Conservation (phyloP, 2,888 invertebrate species). For the Brenthis daphne region DNA sequence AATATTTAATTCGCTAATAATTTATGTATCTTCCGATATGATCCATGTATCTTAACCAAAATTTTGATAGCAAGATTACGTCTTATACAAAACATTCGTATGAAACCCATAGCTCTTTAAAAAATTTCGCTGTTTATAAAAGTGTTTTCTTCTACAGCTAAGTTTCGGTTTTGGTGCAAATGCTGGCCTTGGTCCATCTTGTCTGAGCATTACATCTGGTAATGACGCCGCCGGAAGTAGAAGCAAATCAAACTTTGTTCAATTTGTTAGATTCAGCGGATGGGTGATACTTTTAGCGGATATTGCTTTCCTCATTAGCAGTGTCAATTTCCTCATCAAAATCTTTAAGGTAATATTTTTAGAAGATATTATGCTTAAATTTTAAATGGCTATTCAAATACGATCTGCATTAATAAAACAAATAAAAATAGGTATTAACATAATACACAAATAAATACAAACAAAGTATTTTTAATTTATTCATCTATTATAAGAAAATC, state of each 20-base stretch:
- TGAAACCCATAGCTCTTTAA: background rate
- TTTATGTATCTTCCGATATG: too few species aligned
- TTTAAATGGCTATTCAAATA: too few species aligned
- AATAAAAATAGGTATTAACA: too few species aligned
- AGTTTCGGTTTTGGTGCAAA: slow-evolving; percentile 65
- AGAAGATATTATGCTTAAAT: too few species aligned
- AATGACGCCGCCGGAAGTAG: background rate
- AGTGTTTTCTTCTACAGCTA: slow-evolving; percentile 48
- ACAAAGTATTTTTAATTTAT: too few species aligned
- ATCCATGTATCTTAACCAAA: too few species aligned
- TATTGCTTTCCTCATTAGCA: slow-evolving; percentile 47
- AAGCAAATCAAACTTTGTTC: slow-evolving; percentile 39
- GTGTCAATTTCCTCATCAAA: slow-evolving; percentile 50
- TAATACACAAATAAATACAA: too few species aligned
- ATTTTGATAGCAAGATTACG: too few species aligned
- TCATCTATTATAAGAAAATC: too few species aligned
- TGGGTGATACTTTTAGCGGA: slow-evolving; percentile 55
- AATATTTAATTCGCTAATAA: too few species aligned
- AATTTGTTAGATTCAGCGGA: slow-evolving; percentile 49
- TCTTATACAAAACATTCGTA: too few species aligned
- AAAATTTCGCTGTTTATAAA: background rate
- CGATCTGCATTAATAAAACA: too few species aligned
- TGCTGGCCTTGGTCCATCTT: slow-evolving; percentile 57
- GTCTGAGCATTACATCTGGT: slow-evolving; percentile 41
- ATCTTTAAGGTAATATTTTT: slow-evolving; percentile 50